Conservation (phyloP, 2,797 vertebrate genomes). For the Falco berigora region DNA sequence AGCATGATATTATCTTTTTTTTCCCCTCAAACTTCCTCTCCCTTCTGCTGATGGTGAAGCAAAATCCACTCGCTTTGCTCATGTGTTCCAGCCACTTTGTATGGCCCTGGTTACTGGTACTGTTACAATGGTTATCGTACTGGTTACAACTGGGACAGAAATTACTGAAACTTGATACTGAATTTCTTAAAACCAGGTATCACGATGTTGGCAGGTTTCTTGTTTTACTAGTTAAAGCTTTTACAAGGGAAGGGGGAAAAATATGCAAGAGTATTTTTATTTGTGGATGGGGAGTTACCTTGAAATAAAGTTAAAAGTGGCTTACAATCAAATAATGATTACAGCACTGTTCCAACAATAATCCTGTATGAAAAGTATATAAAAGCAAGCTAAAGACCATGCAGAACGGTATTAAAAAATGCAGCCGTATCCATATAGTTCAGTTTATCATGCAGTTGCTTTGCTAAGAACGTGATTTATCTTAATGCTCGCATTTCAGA, state of each 20-base stretch:
- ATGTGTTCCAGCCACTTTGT: not conserved
- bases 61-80: not conserved
- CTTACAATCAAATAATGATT: not conserved
- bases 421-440: not conserved
- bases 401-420: not conserved
- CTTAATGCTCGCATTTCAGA: not conserved
- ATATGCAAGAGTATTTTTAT: not conserved
- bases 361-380: not conserved
- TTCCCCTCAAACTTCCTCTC: not conserved
- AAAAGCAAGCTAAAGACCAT: not conserved
- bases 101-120: not conserved
- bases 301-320: not conserved
- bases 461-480: not conserved
- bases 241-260: not conserved
- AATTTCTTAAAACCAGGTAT: not conserved
- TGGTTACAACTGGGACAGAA: not conserved
- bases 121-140: too few species aligned
- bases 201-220: not conserved
- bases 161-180: not conserved
- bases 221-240: not conserved
- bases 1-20: not conserved
- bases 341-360: not conserved
- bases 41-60: not conserved
- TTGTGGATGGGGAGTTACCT: too few species aligned
- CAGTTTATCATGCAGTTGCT: not conserved